Evolutionary conservation across 1,140 invertebrate genomes (phyloP), one percentile per base, ranked within the genome.

Genomic region (Ptiloglossa arizonensis): DNA sequence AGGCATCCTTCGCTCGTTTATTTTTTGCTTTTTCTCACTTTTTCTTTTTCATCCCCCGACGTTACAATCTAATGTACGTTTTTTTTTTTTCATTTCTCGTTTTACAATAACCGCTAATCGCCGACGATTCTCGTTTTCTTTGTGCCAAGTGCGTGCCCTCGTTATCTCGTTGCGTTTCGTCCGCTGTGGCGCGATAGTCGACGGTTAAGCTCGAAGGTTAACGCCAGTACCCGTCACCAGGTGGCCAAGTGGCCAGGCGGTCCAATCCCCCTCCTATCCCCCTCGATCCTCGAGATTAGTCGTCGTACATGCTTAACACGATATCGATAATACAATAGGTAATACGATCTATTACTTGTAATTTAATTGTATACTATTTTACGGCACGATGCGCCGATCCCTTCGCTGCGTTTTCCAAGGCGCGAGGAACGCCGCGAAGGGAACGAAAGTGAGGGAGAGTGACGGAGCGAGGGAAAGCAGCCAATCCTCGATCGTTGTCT

Each of bases 301-400:
- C 38, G 50, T 54, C 73, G 66, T 76, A 69, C 69, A 76, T 76
- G 73, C 73, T 76, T 69, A 76, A 68, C 73, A 60, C 73, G 66
- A 76, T 76, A 76, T 74, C 71, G 54, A 69, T 76, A 76, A 69
- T 76, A 76, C 66, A 69, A 60, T 76, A 69, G 54, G 11, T 76
- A 75, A 59, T 76, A 76, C 73, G 66, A 69, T 76, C 73, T 76
- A 76, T 76, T 59, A 76, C 69, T 59, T 32, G 57, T 76, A 46
- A 35, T 52, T 76, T 68, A 75, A 66, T 66, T 66, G 70, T 68
- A 75, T 75, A 54, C 73, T 75, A 68, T 41, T 75, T 75, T 68
- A 48, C 52, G 72, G 63, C 50, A 56, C 72, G 64, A 50, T 35
- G 70, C 70, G 64, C 22, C 73, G 54, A 38, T 44, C 38, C 38